These are phyloP conservation scores for Kryptolebias marmoratus DNA, from an alignment of 2,113 vertebrate species.

Conservation along the genomic window DNA sequence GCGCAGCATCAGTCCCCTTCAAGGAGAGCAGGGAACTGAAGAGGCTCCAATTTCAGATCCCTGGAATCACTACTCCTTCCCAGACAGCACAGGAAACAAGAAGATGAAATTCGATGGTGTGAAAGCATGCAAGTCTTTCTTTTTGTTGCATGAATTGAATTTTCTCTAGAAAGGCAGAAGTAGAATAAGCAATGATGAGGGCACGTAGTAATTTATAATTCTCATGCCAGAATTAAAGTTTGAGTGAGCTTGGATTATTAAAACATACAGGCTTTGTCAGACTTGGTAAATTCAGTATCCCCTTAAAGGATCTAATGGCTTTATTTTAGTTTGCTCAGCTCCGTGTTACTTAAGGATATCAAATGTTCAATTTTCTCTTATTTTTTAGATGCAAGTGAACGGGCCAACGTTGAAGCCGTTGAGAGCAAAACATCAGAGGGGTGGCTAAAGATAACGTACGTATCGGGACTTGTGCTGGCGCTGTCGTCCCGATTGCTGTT, in stretches of 20 bases:
- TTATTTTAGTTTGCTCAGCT: too few species aligned
- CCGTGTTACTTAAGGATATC: not conserved
- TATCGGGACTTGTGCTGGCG: not conserved
- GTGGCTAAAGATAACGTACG: constrained; percentile 77
- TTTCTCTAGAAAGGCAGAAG: not conserved
- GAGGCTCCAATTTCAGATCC: constrained; percentile 64
- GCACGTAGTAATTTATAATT: too few species aligned
- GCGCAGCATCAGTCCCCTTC: constrained; percentile 88
- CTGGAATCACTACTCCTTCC: constrained; percentile 74
- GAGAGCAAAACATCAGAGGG: constrained; percentile 74
- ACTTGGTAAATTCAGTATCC: not conserved
- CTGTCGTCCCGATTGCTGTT: not conserved
- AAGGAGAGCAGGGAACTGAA: constrained; percentile 73
- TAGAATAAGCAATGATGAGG: not conserved
- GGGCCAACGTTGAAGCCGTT: constrained; percentile 49
- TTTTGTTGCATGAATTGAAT: constrained; percentile 1
- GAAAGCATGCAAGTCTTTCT: not conserved
- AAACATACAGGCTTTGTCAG: not conserved
- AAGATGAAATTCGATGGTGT: constrained; percentile 89
- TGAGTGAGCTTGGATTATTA: too few species aligned
- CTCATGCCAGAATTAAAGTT: too few species aligned
- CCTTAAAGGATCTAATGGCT: too few species aligned
- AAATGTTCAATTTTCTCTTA: not conserved
- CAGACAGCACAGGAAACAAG: constrained; percentile 83
- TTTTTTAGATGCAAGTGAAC: constrained; percentile 34